Base-by-base conservation (phyloP, 2,888 invertebrate species). In the Diarsia brunnea region DNA sequence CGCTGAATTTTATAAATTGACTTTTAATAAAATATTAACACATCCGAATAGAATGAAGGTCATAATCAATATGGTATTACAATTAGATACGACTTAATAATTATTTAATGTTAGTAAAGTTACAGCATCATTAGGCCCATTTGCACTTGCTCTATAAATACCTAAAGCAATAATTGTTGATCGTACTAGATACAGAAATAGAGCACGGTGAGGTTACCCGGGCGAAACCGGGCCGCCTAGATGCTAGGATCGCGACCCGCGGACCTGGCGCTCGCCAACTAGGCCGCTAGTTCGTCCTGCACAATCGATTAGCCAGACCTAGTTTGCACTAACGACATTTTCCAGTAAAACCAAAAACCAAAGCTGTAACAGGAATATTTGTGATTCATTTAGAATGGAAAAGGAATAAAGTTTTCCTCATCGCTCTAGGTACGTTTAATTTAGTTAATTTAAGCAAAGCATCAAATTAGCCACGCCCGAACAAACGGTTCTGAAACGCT, bases 231-330 rank as follows among this genome's bases (percentile, higher is more conserved):
- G 92, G 91, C 84, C 91, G 91, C 91, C 92, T 91, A 92, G 92
- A 91, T 90, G 86, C 86, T 89, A 92, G 91, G 92, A 91, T 88
- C 90, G 89, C 93, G 91, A 91, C 91, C 90, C 85, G 90, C 84
- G 85, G 90, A 92, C 91, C 91, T 90, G 79, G 87, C 87, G 86
- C 86, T 85, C 89, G 94, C 94, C 94, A 95, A 95, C 92, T 95
- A 91, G 95, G 95, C 92, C 95, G 92, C 89, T 90, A 19, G 88
- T 90, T 91, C 90, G 94, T 94, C 95, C 95, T 94, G 93, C 88
- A 90, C 92, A 93, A 93, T 92, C 94, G 92, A 92, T 93, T 91
- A 90, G 90, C 89, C 85, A 86, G 87, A 91, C 90, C 91, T 87
- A 90, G 82, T 91, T 91, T 84, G 82, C 84, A 67, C 69, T 73